Evolutionary conservation across 2,113 vertebrate species (phyloP).

Genomic region (Tauraco erythrolophus): DNA sequence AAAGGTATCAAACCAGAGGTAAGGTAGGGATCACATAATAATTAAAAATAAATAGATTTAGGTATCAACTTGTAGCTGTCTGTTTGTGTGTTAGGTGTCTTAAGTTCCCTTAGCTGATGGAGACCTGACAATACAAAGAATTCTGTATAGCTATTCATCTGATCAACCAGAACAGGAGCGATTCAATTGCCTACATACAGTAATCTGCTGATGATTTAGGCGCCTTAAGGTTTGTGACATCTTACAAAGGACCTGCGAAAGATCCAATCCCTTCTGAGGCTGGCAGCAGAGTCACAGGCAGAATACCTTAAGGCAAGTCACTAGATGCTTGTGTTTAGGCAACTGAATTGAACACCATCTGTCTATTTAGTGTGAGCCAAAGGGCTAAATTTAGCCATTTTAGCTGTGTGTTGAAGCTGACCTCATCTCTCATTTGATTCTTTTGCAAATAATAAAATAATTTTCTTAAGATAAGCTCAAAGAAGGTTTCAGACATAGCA

Average conservation of each 20-base stretch:
- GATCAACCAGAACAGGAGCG: neutral
- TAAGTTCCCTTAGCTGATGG: neutral
- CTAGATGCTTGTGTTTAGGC: neutral
- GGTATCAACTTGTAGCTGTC: neutral
- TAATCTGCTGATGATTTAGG: neutral
- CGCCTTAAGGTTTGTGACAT: neutral
- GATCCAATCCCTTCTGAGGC: neutral
- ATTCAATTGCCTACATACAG: neutral
- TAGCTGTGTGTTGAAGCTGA: neutral
- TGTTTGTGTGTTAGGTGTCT: neutral
- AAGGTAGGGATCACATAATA: neutral
- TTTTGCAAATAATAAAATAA: neutral
- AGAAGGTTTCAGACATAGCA: neutral
- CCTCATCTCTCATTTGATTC: neutral
- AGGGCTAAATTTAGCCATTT: neutral
- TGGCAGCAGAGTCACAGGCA: neutral
- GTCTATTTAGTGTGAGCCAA: neutral
- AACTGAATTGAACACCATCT: neutral
- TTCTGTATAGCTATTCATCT: neutral
- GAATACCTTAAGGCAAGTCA: neutral
- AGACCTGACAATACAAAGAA: neutral
- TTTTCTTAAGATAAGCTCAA: neutral
- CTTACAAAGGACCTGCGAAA: neutral
- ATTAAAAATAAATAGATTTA: neutral
- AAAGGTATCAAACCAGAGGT: neutral